Base-by-base conservation (phyloP, 2,797 vertebrate species). In the Microctenopoma lineatum region DNA sequence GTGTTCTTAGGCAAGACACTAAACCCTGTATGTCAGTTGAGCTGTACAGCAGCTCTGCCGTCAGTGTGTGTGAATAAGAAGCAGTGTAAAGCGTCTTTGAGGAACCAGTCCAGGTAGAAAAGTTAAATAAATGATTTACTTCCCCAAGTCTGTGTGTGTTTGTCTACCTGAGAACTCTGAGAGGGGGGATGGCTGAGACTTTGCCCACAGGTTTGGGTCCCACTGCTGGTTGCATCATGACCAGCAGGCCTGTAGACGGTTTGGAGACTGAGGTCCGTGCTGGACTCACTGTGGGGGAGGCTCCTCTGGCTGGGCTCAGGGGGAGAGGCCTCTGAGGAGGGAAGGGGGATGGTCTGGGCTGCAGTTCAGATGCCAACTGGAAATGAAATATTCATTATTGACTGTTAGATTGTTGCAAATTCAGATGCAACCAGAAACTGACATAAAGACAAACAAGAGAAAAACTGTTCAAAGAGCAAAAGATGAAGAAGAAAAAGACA, bases 251-350 rank as follows among this genome's bases (percentile, higher is more conserved):
- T 5, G 84, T 25, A 18, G 93, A 84, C 1, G 88, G 75, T 78
- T 91, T 93, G 7, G 32, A 34, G 32, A 34, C 32, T 34, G 32
- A 1, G 5, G 12, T 50, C 36, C 70, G 63, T 4, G 27, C 50
- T 1, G 82, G 82, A 66, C 76, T 89, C 54, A 36, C 54, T 0
- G 26, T 80, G 2, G 95, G 92, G 7, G 95, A 90, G 10, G 83
- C 45, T 38, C 79, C 90, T 63, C 94, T 94, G 51, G 94, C 74
- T 5, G 96, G 96, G 68, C 90, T 94, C 46, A 96, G 91, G 0
- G 96, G 95, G 10, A 96, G 92, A 0, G 96, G 95, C 59, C 95
- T 95, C 83, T 94, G 87, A 0, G 95, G 95, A 0, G 95, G 84
- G 6, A 92, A 93, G 14, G 88, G 86, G 0, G 92, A 90, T 0